Base-by-base conservation (phyloP, 2,797 vertebrate species). In the Choloepus didactylus region DNA sequence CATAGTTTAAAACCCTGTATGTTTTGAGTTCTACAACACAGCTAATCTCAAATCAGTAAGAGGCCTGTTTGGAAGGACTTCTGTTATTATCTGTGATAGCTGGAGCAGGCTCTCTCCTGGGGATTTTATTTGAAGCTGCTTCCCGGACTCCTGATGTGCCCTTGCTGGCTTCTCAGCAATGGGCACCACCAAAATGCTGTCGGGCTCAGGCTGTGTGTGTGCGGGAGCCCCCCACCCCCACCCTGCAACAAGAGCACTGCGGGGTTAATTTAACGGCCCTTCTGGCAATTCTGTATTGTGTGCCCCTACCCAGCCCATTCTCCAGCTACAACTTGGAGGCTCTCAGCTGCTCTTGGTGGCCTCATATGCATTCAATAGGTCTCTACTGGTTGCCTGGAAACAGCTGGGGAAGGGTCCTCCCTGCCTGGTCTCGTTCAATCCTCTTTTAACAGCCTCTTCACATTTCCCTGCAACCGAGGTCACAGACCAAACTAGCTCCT, bases 61-160 rank as follows among this genome's bases (percentile, higher is more conserved):
- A 77, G 14, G 38, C 25, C 27, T 96, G 79, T 97, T 96, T 67
- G 90, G 96, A 97, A 93, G 96, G 86, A 97, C 7, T 97, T 79
- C 89, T 59, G 75, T 96, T 95, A 91, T 97, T 96, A 95, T 94
- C 62, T 88, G 91, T 79, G 76, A 67, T 70, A 95, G 93, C 87
- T 93, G 87, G 97, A 98, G 89, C 69, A 85, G 0, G 60, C 41
- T 7, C 38, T 94, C 91, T 91, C 79, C 16, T 15, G 16, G 41
- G 19, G n/a, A 16, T 6, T 64, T 80, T 38, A 69, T 12, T 27
- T 67, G 84, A 77, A 15, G 41, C 76, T 67, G 51, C 76, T 46
- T 60, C 29, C n/a, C 15, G 15, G 62, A 29, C 70, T 76, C 64
- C 67, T 75, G 31, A 59, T 9, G 46, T 3, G 0, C 41, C 35